These are phyloP conservation scores for Dicyrtomina minuta DNA, from an alignment of 2,888 invertebrate species.

Conservation along the genomic window DNA sequence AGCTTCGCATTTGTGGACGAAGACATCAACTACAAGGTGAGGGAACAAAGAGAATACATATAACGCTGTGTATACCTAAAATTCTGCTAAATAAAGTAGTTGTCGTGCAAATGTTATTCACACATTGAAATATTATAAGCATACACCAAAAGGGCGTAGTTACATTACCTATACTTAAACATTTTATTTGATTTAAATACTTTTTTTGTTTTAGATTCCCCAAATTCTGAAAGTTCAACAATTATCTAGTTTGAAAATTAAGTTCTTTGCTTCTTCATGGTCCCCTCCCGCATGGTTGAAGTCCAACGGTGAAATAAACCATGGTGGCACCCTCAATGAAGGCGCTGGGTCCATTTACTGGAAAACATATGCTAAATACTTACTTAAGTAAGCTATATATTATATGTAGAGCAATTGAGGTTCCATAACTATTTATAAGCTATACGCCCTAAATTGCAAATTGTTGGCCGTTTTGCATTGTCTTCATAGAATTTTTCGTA, in stretches of 20 bases:
- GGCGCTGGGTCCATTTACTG: slow-evolving; percentile 39
- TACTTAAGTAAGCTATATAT: slow-evolving; percentile 41
- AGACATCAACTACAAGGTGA: slow-evolving; percentile 69
- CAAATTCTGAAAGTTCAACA: slow-evolving; percentile 43
- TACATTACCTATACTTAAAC: not conserved
- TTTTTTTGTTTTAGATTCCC: slow-evolving; percentile 38
- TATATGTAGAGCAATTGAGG: too few relatives aligned
- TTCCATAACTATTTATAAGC: not conserved
- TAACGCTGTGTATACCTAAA: too few relatives aligned
- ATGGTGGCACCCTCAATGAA: slow-evolving; percentile 44
- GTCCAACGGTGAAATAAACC: slow-evolving; percentile 55
- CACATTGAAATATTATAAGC: too few relatives aligned
- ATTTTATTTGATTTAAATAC: not conserved
- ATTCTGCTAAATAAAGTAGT: too few relatives aligned
- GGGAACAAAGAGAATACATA: not conserved
- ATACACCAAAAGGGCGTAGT: too few relatives aligned
- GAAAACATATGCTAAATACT: slow-evolving; percentile 44
- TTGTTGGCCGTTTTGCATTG: not conserved
- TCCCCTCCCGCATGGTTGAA: slow-evolving; percentile 62
- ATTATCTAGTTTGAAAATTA: slow-evolving; percentile 43
- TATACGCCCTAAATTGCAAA: not conserved
- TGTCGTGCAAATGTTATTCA: too few relatives aligned
- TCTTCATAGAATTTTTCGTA: not conserved
- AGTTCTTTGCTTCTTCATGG: slow-evolving; percentile 60
- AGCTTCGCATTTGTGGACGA: slow-evolving; percentile 68